Percentiles rank a stretch among this genome's conserved stretches.
Evolutionary conservation across 2,797 vertebrate species (phyloP).

Genomic region (Hoplostethus atlanticus): DNA sequence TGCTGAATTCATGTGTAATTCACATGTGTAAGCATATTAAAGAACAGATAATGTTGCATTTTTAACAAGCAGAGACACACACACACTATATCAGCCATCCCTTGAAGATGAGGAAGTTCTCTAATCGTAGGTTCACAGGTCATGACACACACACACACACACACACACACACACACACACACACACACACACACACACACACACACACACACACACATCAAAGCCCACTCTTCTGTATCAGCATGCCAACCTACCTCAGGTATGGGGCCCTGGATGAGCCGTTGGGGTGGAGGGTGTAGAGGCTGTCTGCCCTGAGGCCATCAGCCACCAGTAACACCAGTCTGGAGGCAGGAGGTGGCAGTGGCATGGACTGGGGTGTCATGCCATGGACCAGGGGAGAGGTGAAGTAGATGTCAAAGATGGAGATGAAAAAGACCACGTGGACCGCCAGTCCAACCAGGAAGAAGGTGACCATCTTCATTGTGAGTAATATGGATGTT

Average conservation of each 20-base stretch:
- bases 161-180: background rate
- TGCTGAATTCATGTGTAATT: too few species aligned
- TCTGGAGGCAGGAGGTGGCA: conserved; percentile 90
- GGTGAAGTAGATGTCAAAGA: conserved; percentile 99
- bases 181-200: background rate
- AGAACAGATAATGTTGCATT: too few species aligned
- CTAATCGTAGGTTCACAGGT: too few species aligned
- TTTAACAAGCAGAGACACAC: too few species aligned
- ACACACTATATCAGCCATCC: too few species aligned
- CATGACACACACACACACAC: background rate
- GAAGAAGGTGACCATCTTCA: conserved; percentile 88
- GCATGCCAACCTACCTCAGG: conserved; percentile 84
- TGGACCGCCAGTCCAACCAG: conserved; percentile 91
- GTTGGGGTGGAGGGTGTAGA: conserved; percentile 84
- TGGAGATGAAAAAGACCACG: conserved; percentile 94
- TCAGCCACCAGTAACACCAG: conserved; percentile 94
- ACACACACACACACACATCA: background rate
- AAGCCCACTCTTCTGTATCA: background rate
- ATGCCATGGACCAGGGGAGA: conserved; percentile 97
- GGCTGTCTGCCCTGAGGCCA: conserved; percentile 92
- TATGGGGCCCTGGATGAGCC: conserved; percentile 86
- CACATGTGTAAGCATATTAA: too few species aligned
- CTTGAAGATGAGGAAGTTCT: too few species aligned
- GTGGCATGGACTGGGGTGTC: conserved; percentile 87
- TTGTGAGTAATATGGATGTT: conserved; percentile 45